Conservation (phyloP, 2,888 invertebrate genomes). For the Syrista parreyssii region DNA sequence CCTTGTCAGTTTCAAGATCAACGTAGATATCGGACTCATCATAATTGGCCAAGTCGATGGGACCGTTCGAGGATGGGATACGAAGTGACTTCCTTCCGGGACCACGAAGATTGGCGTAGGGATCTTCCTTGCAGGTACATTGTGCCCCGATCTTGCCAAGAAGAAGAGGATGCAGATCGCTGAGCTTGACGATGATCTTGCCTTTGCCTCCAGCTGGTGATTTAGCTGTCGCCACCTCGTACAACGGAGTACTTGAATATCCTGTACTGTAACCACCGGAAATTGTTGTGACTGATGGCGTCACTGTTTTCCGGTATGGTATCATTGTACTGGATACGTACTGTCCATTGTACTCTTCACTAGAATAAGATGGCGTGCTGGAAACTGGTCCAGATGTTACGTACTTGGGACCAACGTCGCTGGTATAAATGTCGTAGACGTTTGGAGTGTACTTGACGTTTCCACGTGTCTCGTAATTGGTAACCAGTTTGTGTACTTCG, state of each 20-base stretch:
- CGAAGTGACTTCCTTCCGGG: slow-evolving; percentile 46
- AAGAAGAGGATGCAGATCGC: slow-evolving; percentile 78
- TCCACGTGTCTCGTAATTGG: slow-evolving; percentile 48
- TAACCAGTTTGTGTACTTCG: slow-evolving; percentile 38
- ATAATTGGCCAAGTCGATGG: slow-evolving; percentile 56
- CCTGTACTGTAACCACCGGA: slow-evolving; percentile 36
- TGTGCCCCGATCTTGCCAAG: slow-evolving; percentile 79
- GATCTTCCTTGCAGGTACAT: slow-evolving; percentile 72
- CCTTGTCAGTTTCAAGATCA: slow-evolving; percentile 45
- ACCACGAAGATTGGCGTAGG: slow-evolving; percentile 55
- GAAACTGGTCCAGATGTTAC: not conserved
- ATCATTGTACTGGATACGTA: slow-evolving; percentile 5
- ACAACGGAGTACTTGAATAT: slow-evolving; percentile 26
- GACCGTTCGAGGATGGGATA: slow-evolving; percentile 54
- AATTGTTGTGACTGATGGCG: slow-evolving; percentile 41
- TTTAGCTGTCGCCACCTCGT: slow-evolving; percentile 27
- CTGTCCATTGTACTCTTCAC: not conserved
- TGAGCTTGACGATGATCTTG: slow-evolving; percentile 74
- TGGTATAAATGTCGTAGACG: slow-evolving; percentile 31
- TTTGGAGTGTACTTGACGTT: slow-evolving; percentile 46
- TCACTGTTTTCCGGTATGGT: not conserved
- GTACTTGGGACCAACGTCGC: slow-evolving; percentile 4
- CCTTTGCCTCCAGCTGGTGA: slow-evolving; percentile 55
- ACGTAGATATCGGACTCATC: slow-evolving; percentile 62
- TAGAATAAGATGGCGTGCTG: not conserved